phyloP scores from a whole-genome alignment of 2,888 invertebrate genomes.

The Rotaria magnacalcarata region DNA sequence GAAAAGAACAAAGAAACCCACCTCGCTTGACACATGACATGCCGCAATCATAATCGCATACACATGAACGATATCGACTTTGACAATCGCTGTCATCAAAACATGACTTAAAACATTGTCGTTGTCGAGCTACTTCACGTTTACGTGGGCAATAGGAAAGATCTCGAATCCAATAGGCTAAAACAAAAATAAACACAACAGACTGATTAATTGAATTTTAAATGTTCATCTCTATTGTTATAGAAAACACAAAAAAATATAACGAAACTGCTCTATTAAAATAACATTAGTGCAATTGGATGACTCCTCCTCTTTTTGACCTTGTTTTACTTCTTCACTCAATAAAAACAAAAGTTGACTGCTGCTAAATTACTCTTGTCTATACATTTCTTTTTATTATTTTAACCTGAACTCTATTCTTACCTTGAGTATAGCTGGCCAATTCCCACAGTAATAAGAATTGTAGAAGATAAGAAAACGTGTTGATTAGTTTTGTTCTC shows the following conservation, averaged over 20 bases:
- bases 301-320: background rate
- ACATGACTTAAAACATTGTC: conserved; percentile 35
- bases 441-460: background rate
- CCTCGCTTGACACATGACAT: conserved; percentile 29
- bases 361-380: background rate
- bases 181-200: background rate
- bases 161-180: conserved; percentile 32
- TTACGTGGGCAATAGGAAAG: conserved; percentile 28
- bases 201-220: conserved; percentile 4
- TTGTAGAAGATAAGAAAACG: background rate
- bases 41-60: conserved; percentile 35
- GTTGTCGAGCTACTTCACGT: conserved; percentile 7
- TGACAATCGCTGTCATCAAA: conserved; percentile 35
- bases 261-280: background rate
- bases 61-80: conserved; percentile 34
- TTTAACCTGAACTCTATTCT: background rate
- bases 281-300: background rate
- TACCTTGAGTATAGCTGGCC: background rate
- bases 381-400: background rate
- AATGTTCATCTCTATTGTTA: background rate
- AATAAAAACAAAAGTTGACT: background rate
- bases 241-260: background rate
- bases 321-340: background rate
- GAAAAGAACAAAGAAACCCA: background rate
- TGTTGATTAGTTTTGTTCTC: background rate